A percentile compares a stretch with the other conserved stretches of the same genome.
Evolutionary conservation across 2,113 vertebrate genomes (phyloP).

Genomic region (Antechinus stuartii): DNA sequence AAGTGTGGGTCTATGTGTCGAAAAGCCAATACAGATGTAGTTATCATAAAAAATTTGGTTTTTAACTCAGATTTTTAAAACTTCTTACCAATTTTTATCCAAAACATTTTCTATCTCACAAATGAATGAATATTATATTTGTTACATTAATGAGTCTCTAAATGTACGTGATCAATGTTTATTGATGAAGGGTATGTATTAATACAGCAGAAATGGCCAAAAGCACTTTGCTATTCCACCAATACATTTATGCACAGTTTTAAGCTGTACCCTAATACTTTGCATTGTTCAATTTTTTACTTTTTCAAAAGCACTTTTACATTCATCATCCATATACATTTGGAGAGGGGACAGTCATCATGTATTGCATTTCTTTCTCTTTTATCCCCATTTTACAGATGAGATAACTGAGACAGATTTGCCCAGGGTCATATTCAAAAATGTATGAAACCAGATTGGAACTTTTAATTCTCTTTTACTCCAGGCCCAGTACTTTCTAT

Average conservation of each 20-base stretch:
- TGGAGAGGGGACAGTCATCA: not conserved
- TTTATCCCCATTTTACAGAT: not conserved
- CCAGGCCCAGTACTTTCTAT: not conserved
- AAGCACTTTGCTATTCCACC: not conserved
- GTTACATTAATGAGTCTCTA: constrained; percentile 46
- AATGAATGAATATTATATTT: constrained; percentile 32
- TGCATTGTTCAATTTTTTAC: not conserved
- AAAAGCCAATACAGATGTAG: constrained; percentile 29
- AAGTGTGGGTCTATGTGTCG: constrained; percentile 79
- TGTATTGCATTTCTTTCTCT: not conserved
- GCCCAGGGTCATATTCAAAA: not conserved
- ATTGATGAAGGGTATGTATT: not conserved
- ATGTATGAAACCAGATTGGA: not conserved
- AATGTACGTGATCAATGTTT: not conserved
- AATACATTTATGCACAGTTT: not conserved
- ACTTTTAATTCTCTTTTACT: not conserved
- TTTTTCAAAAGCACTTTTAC: constrained; percentile 28
- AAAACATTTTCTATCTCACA: not conserved
- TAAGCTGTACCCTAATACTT: not conserved
- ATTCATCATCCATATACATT: not conserved
- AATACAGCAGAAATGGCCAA: not conserved
- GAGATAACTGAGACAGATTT: not conserved
- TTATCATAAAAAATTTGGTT: not conserved
- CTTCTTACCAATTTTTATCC: not conserved
- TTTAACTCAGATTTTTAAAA: not conserved